Base-by-base conservation (phyloP, 1,140 invertebrate species). In the Acromyrmex charruanus region DNA sequence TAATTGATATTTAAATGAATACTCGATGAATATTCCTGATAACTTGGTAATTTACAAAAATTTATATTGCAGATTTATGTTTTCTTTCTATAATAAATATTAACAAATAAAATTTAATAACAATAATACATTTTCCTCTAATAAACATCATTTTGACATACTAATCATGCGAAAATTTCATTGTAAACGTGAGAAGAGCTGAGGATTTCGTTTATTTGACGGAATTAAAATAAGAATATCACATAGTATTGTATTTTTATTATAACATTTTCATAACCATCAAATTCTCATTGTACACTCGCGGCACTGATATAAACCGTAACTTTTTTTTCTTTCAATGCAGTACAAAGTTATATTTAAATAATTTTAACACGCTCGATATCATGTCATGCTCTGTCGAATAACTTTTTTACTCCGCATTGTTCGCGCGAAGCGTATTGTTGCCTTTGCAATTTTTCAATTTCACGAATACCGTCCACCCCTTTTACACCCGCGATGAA, bases 381-480 rank as follows among this genome's bases (percentile, higher is more conserved):
- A 69, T 51, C 31, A 25, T 69, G 65, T 71, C 44, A 44, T 44
- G 25, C n/a, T 28, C 35, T 44, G 51, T 66, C 66, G 35, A 68
- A 81, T 59, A 84, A 61, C 44, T 61, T 49, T 82, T 84, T 49
- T 75, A 39, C 58, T 16, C 39, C 7, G 68, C 68, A 82, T 82
- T 74, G 84, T 53, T 61, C 77, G 87, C 25, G 28, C 55, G 25
- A 16, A 77, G 65, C 53, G 68, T 79, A 86, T 88, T 86, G 66
- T 69, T 81, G 49, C 66, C 61, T 81, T 89, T 79, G 68, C 86
- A 91, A 82, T 87, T 91, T 89, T 85, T 89, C 77, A 91, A 90
- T 85, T 88, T 80, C 63, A 53, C 35, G 59, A 49, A 61, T 79
- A 84, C 72, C 66, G 55, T 31, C 63, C 63, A 65, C 63, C 59